A percentile compares a stretch with the other conserved stretches of the same genome.
Evolutionary conservation across 2,888 invertebrate species (phyloP).

Genomic region (Andrena haemorrhoa): DNA sequence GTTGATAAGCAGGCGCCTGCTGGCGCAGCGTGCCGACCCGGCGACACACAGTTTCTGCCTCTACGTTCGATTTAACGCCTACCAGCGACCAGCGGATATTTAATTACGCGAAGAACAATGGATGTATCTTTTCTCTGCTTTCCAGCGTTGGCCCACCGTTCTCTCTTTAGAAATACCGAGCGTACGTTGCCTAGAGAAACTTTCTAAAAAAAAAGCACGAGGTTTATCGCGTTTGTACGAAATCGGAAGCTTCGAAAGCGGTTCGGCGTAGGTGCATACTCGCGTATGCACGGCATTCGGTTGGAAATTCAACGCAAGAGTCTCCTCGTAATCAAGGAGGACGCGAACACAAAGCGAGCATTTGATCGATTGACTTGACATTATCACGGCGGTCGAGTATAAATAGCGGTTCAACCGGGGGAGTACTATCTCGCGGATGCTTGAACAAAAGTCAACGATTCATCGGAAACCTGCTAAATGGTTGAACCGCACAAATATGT

Average conservation of each 20-base stretch:
- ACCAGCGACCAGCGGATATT: conserved; percentile 3
- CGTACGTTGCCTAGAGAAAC: neutral
- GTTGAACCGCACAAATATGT: neutral
- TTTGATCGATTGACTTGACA: conserved; percentile 65
- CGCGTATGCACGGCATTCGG: neutral
- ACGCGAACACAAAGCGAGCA: conserved; percentile 40
- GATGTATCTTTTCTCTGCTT: neutral
- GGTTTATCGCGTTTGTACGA: neutral
- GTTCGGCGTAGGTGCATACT: neutral
- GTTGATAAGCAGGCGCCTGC: conserved; percentile 68
- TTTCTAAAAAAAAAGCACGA: neutral
- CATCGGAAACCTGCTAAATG: conserved; percentile 12
- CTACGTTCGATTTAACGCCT: conserved; percentile 37
- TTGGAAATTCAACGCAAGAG: neutral
- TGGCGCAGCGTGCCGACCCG: conserved; percentile 30
- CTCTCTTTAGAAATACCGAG: neutral
- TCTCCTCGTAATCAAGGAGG: neutral
- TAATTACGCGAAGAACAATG: conserved; percentile 39
- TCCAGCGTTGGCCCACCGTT: neutral
- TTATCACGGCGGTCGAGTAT: conserved; percentile 62
- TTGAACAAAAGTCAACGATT: conserved; percentile 63
- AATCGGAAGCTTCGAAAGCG: neutral
- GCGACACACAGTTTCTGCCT: conserved; percentile 19
- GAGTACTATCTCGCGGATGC: conserved; percentile 42
- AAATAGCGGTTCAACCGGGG: conserved; percentile 60